Conservation (phyloP, 1,140 invertebrate genomes). For the Diorhabda carinulata region DNA sequence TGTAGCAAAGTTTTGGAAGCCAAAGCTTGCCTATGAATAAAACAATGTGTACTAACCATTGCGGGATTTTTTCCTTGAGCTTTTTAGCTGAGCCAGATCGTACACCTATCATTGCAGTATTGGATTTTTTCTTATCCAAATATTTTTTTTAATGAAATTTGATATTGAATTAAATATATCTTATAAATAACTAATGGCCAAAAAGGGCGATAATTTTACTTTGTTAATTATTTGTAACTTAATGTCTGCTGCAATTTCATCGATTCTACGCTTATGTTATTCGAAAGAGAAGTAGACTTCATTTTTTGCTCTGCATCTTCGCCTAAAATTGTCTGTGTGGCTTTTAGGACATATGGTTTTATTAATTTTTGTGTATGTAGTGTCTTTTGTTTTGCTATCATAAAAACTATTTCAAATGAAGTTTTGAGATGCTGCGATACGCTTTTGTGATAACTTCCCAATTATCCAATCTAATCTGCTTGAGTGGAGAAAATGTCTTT, state of each 20-base stretch:
- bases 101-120: conserved; percentile 42
- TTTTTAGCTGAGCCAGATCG: conserved; percentile 31
- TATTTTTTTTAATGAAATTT: conserved; percentile 33
- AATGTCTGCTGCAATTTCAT: conserved; percentile 14
- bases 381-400: conserved; percentile 5
- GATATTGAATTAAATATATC: conserved; percentile 34
- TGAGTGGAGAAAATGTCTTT: conserved; percentile 7
- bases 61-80: conserved; percentile 27
- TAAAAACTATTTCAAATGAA: conserved; percentile 10
- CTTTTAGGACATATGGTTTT: conserved; percentile 3
- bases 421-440: conserved; percentile 12
- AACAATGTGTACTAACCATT: conserved; percentile 40
- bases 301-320: conserved; percentile 16
- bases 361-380: conserved; percentile 11
- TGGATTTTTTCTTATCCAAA: conserved; percentile 33
- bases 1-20: too few species aligned
- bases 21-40: conserved; percentile 33
- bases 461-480: conserved; percentile 11
- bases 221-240: conserved; percentile 13
- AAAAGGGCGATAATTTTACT: conserved; percentile 23
- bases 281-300: conserved; percentile 16
- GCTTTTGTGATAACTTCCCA: conserved; percentile 10
- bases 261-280: conserved; percentile 15
- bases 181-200: conserved; percentile 34
- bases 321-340: conserved; percentile 7